Evolutionary conservation across 2,888 invertebrate species (phyloP).

Genomic region (Synergus umbraculus): DNA sequence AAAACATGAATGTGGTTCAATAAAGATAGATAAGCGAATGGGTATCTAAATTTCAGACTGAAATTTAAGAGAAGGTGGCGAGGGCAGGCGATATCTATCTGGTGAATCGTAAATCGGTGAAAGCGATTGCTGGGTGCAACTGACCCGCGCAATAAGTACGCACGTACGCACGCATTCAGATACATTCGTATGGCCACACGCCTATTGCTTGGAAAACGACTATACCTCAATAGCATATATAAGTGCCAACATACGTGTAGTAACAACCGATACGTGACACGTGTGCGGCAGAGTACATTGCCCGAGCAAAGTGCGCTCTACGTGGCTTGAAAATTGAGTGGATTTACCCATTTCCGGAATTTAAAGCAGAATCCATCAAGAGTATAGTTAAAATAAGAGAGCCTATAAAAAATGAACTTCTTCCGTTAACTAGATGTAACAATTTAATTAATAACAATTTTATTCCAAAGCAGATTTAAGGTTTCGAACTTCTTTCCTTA

Average conservation of each 20-base stretch:
- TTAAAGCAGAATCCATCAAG: slow-evolving; percentile 31
- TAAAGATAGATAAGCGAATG: too few relatives aligned
- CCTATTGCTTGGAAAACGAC: not conserved
- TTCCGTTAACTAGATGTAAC: not conserved
- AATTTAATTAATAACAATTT: slow-evolving; percentile 3
- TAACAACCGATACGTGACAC: slow-evolving; percentile 19
- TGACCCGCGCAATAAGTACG: slow-evolving; percentile 60
- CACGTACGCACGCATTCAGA: slow-evolving; percentile 47
- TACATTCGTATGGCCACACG: not conserved
- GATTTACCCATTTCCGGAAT: slow-evolving; percentile 33
- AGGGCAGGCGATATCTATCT: slow-evolving; percentile 7
- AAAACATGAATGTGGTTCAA: too few relatives aligned
- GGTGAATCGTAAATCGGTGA: slow-evolving; percentile 56
- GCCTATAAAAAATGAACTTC: not conserved
- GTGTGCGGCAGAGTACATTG: slow-evolving; percentile 33
- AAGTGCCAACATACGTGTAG: not conserved
- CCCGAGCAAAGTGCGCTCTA: slow-evolving; percentile 36
- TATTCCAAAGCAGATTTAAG: not conserved
- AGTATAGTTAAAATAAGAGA: not conserved
- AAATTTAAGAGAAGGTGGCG: not conserved
- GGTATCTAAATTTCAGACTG: too few relatives aligned
- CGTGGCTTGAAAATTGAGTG: slow-evolving; percentile 37
- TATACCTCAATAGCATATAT: not conserved
- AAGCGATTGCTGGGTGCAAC: slow-evolving; percentile 57
- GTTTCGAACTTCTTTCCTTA: slow-evolving; percentile 3